A percentile compares a stretch with the other conserved stretches of the same genome.
These are phyloP conservation scores for Acanthococcus lagerstroemiae DNA, from an alignment of 2,888 invertebrate species.

Conservation along the genomic window DNA sequence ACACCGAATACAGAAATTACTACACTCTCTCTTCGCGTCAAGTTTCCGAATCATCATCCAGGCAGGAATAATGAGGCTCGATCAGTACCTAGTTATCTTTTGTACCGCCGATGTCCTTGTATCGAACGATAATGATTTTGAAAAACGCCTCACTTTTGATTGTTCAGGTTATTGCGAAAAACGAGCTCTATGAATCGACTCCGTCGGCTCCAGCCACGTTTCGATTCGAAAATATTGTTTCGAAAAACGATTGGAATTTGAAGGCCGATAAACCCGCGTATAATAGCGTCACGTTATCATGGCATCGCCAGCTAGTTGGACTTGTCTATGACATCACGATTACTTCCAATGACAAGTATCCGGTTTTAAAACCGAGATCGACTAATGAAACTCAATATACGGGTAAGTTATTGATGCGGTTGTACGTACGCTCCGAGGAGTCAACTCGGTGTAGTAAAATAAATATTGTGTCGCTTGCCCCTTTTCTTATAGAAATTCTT, in stretches of 20 bases:
- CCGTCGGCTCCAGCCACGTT: conserved; percentile 51
- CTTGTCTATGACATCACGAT: neutral
- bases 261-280: conserved; percentile 45
- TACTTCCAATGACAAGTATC: neutral
- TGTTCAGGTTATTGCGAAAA: conserved; percentile 53
- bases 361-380: neutral
- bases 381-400: neutral
- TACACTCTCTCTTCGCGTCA: too few species aligned
- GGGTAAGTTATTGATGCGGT: too few species aligned
- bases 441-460: conserved; percentile 18
- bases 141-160: too few species aligned
- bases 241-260: conserved; percentile 54
- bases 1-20: too few species aligned
- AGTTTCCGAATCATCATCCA: too few species aligned
- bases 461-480: neutral
- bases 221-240: conserved; percentile 51
- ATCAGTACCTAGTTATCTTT: too few species aligned
- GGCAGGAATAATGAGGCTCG: too few species aligned
- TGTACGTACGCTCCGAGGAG: neutral
- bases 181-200: conserved; percentile 51
- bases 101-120: too few species aligned
- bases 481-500: too few species aligned
- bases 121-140: too few species aligned
- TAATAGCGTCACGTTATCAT: conserved; percentile 49
- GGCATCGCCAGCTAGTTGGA: conserved; percentile 42